These are phyloP conservation scores for Eretmochelys imbricata DNA, from an alignment of 2,113 vertebrate species.

Conservation along the genomic window DNA sequence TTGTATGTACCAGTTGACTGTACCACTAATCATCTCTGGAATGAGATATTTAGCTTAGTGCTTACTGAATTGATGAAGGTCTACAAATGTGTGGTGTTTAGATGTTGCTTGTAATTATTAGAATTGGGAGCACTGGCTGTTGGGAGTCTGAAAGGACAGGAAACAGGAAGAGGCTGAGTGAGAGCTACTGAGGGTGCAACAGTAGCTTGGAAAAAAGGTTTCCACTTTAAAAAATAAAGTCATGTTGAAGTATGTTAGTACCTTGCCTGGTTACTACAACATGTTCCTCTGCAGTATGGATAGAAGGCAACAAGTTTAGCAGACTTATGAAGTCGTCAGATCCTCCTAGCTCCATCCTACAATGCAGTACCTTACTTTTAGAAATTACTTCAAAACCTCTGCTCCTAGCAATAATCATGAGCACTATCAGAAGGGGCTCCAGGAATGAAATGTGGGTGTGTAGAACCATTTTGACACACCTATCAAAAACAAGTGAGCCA, in stretches of 20 bases:
- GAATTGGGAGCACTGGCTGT: too few relatives aligned
- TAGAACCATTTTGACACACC: too few relatives aligned
- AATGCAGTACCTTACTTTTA: background rate
- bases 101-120: too few relatives aligned
- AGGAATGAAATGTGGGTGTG: background rate
- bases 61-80: background rate
- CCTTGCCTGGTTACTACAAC: too few relatives aligned
- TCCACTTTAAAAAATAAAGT: too few relatives aligned
- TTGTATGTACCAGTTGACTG: background rate
- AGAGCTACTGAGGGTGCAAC: too few relatives aligned
- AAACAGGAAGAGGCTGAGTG: too few relatives aligned
- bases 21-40: background rate
- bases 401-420: background rate
- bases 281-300: background rate
- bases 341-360: background rate
- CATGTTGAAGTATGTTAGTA: too few relatives aligned
- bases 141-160: too few relatives aligned
- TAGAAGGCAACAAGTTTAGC: background rate
- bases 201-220: too few relatives aligned
- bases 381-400: background rate
- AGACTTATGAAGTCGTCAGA: background rate
- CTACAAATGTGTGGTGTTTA: too few relatives aligned
- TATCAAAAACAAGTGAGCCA: background rate
- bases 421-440: background rate
- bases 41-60: background rate